A percentile compares a stretch with the other conserved stretches of the same genome.
phyloP scores from a whole-genome alignment of 2,888 invertebrate species.

The Ditula angustiorana region DNA sequence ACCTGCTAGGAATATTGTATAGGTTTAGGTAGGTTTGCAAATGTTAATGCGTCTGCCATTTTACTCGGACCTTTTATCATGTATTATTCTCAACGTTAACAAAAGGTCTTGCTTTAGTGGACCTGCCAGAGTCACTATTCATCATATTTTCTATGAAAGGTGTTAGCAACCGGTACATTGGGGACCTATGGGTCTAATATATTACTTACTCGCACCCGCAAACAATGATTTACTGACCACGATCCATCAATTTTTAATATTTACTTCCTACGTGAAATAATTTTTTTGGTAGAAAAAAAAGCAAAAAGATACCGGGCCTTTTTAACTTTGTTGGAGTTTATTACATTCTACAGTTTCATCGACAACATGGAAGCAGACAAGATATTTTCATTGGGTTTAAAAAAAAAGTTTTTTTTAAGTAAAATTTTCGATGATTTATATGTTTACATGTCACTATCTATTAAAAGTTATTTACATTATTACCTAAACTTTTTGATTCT shows the following conservation, averaged over 20 bases:
- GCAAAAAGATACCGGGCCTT: background rate
- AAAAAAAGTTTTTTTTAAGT: no score
- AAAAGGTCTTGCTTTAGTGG: slow-evolving; percentile 19
- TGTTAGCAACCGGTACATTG: slow-evolving; percentile 26
- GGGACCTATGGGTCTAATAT: slow-evolving; percentile 35
- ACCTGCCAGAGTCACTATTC: slow-evolving; percentile 14
- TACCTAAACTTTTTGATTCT: no score
- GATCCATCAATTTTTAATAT: slow-evolving; percentile 26
- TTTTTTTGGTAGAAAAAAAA: background rate
- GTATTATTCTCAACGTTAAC: slow-evolving; percentile 9
- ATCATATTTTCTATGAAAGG: slow-evolving; percentile 37
- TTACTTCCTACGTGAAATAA: slow-evolving; percentile 7
- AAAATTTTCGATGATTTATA: no score
- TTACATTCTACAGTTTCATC: slow-evolving; percentile 3
- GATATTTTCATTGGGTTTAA: background rate
- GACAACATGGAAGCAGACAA: background rate
- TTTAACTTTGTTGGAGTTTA: slow-evolving; percentile 3
- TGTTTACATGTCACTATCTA: no score
- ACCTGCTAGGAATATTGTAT: no score
- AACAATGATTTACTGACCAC: slow-evolving; percentile 32
- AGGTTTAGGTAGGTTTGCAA: no score
- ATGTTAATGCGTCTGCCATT: background rate
- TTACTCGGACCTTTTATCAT: background rate
- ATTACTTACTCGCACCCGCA: slow-evolving; percentile 33
- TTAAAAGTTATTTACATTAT: no score